These are phyloP conservation scores for Chondrosia reniformis DNA, from an alignment of 37 sponge, comb jelly and placozoan genomes.

Conservation along the genomic window DNA sequence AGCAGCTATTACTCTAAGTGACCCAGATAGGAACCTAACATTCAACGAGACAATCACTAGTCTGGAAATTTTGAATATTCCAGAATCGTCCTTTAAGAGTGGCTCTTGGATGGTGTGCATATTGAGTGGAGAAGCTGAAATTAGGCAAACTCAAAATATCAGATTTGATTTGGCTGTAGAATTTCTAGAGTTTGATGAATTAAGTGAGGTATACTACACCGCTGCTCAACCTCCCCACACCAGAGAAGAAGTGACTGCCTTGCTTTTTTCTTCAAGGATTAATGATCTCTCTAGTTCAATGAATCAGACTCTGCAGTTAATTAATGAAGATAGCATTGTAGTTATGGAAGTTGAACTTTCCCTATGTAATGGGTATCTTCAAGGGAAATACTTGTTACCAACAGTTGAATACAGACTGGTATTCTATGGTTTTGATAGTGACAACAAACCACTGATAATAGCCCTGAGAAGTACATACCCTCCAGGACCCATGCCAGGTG, in stretches of 20 bases:
- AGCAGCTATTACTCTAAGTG: background rate
- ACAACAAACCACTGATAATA: background rate
- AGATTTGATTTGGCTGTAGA: constrained; percentile 5
- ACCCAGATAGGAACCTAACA: background rate
- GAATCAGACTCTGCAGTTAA: background rate
- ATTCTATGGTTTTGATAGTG: background rate
- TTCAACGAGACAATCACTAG: background rate
- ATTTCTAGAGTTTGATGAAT: background rate
- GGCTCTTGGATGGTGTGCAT: constrained; percentile 6
- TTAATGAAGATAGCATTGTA: background rate
- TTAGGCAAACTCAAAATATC: constrained; percentile 2
- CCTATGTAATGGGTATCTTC: constrained; percentile 3
- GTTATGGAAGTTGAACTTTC: background rate
- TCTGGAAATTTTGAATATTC: background rate
- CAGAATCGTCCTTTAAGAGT: background rate
- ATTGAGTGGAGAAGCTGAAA: background rate
- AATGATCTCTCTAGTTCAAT: background rate
- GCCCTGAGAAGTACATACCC: background rate
- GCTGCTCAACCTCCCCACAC: background rate
- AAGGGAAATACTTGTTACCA: constrained; percentile 3
- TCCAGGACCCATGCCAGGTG: constrained; percentile 4
- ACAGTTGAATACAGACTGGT: constrained; percentile 9
- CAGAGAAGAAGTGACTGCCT: background rate
- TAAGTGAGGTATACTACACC: background rate
- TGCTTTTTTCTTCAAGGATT: background rate